phyloP scores from a whole-genome alignment of 2,797 vertebrate genomes.

The Lithobates sylvaticus region DNA sequence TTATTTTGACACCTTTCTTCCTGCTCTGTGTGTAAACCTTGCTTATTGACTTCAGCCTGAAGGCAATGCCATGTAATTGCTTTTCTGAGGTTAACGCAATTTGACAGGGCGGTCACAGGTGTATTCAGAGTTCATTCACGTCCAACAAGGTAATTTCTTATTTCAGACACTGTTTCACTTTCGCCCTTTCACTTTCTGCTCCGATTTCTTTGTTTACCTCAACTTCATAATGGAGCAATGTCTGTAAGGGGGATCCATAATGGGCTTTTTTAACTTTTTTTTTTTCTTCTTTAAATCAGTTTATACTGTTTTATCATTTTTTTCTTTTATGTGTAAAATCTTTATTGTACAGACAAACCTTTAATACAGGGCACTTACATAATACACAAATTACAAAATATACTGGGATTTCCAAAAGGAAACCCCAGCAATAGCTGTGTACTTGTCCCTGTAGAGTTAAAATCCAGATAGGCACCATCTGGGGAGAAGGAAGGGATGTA shows the following conservation, averaged over 20 bases:
- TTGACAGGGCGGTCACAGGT: constrained; percentile 10
- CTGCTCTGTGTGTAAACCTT: neutral
- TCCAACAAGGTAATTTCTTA: neutral
- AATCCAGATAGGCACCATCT: no score
- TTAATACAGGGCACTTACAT: no score
- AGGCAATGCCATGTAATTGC: neutral
- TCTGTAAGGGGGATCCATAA: no score
- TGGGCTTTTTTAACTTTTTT: no score
- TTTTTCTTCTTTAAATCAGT: neutral
- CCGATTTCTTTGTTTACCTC: neutral
- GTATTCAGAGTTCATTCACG: neutral
- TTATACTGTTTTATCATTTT: no score
- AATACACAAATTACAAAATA: no score
- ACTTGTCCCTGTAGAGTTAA: neutral
- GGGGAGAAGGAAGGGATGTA: no score
- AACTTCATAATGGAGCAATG: neutral
- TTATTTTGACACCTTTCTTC: neutral
- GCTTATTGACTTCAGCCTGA: neutral
- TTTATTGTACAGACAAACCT: neutral
- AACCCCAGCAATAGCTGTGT: neutral
- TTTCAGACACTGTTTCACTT: neutral
- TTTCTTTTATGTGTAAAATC: neutral
- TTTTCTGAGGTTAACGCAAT: constrained; percentile 8
- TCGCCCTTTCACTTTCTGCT: neutral
- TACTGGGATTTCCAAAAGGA: no score